Conservation (phyloP, 2,113 vertebrate genomes). For the Callopanchax toddi region DNA sequence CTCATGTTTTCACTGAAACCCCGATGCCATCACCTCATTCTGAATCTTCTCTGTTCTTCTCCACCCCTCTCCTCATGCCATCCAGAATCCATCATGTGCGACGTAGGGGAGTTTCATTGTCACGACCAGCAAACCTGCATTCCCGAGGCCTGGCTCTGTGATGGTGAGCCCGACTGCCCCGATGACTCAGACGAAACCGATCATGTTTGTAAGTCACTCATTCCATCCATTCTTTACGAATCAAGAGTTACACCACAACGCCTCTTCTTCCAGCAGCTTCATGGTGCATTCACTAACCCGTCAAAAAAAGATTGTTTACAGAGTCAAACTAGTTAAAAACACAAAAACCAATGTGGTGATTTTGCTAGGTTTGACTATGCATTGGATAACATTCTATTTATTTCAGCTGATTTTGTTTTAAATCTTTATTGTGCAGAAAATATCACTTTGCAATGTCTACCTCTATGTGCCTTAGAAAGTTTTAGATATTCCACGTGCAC, state of each 20-base stretch:
- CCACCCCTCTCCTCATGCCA: slow-evolving; percentile 58
- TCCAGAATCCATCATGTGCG: slow-evolving; percentile 87
- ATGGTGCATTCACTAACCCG: background rate
- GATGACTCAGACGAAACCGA: slow-evolving; percentile 90
- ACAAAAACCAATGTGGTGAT: too few species aligned
- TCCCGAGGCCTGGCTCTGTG: slow-evolving; percentile 91
- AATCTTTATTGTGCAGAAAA: too few species aligned
- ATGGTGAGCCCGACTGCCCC: slow-evolving; percentile 93
- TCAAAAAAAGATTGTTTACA: too few species aligned
- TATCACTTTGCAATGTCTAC: too few species aligned
- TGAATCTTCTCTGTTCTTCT: slow-evolving; percentile 54
- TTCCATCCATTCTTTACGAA: slow-evolving; percentile 53
- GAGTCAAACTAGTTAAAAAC: too few species aligned
- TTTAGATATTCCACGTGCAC: too few species aligned
- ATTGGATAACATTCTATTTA: too few species aligned
- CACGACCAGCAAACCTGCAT: slow-evolving; percentile 85
- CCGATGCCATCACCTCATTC: slow-evolving; percentile 64
- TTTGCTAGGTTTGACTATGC: too few species aligned
- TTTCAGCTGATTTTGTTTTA: too few species aligned
- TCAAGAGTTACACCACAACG: background rate
- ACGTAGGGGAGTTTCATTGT: slow-evolving; percentile 92
- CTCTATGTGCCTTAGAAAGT: too few species aligned
- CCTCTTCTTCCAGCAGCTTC: slow-evolving; percentile 20
- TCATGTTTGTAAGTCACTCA: slow-evolving; percentile 86
- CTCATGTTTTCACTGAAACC: slow-evolving; percentile 23